phyloP scores from a whole-genome alignment of 2,888 invertebrate genomes.

The Mythimna albipuncta region DNA sequence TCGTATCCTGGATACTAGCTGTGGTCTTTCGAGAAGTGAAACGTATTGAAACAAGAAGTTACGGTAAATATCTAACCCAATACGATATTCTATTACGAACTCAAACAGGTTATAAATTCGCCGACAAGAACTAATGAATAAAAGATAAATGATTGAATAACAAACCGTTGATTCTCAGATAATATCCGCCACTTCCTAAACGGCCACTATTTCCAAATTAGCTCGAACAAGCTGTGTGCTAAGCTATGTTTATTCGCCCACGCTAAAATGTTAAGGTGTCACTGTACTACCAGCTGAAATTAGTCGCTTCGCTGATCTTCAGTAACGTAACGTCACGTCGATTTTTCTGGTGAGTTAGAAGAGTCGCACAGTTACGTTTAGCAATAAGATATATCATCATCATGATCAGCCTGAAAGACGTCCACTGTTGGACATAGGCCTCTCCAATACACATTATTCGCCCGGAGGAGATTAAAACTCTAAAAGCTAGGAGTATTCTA shows the following conservation, averaged over 20 bases:
- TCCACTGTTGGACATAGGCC: no score
- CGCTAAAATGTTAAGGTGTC: constrained; percentile 25
- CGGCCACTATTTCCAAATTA: constrained; percentile 60
- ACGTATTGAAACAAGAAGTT: not conserved
- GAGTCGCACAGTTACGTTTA: no score
- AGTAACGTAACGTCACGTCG: no score
- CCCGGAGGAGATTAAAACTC: no score
- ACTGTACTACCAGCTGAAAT: constrained; percentile 16
- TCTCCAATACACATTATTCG: no score
- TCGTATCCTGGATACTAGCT: no score
- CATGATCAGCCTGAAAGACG: no score
- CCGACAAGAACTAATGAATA: constrained; percentile 24
- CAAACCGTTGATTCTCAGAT: constrained; percentile 36
- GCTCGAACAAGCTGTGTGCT: constrained; percentile 50
- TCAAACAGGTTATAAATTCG: constrained; percentile 15
- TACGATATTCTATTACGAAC: constrained; percentile 9
- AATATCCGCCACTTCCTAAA: constrained; percentile 53
- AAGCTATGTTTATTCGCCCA: constrained; percentile 61
- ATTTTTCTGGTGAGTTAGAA: no score
- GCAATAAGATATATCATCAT: no score
- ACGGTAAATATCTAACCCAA: constrained; percentile 1
- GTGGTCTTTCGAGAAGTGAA: not conserved
- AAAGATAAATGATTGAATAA: constrained; percentile 36
- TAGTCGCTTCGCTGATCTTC: not conserved
- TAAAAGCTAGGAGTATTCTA: no score